Base-by-base conservation (phyloP, 2,888 invertebrate species). In the Labia minor region DNA sequence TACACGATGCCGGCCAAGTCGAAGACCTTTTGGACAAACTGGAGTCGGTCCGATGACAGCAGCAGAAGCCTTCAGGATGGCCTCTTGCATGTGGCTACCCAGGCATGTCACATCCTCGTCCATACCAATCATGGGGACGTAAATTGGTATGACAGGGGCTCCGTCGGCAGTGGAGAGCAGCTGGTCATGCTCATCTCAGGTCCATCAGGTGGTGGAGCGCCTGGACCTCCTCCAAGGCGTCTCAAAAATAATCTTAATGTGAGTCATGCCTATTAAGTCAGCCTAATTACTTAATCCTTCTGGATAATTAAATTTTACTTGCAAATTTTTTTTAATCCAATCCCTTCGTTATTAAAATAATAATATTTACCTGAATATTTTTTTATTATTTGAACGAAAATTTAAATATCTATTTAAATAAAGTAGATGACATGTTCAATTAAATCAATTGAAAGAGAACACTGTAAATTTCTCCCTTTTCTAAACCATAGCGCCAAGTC, bases 61-160 rank as follows among this genome's bases (percentile, higher is more conserved):
- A 1, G 62, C 14, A 80, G 85, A 66, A 87, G 87, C 76, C 77
- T 89, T 70, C 87, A 88, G 74, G 88, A 88, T 74, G 89, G 89
- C 4, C 79, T 89, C 33, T 87, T 88, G 74, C 88, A 88, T 80
- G 89, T 89, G 71, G 88, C 88, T 2, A 87, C 88, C 14, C 89
- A 89, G 76, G 88, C 89, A 67, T 89, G 88, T 74, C 88, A 87
- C 75, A 85, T 89, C 71, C 78, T 89, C 69, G 87, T 89, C 67
- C 87, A 88, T 26, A 62, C 64, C 16, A 62, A 63, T 3, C 26
- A 63, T 66, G 67, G 65, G 33, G 63, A 62, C 18, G 18, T 66
- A 1, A 62, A 21, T 16, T 21, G 21, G 14, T 49, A 21, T 4
- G 61, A 20, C 14, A 20, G 21, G 21, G n/a, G 61, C 49, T 37